Evolutionary conservation across 2,113 vertebrate genomes (phyloP), one percentile per base, ranked within the genome.

Genomic region (Pitta sordida): DNA sequence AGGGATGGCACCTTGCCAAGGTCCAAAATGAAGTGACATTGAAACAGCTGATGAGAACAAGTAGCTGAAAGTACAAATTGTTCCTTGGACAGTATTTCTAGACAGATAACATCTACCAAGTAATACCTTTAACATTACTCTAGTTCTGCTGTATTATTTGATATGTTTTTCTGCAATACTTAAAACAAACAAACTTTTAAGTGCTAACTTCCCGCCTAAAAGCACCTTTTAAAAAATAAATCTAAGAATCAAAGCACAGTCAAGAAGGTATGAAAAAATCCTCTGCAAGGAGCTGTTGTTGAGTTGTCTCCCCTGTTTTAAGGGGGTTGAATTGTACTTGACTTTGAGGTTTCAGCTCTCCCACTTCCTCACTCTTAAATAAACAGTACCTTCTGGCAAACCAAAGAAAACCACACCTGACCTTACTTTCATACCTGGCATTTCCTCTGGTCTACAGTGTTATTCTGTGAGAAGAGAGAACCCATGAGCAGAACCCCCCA

Each of bases 391-490:
- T 94, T 79, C 46, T 85, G 67, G 70, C 63, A 89, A 91, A 76
- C 68, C 29, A 79, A 80, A 84, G 70, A 89, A 93, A 94, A 89
- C 43, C 73, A 90, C 82, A 83, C 63, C 82, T 79, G 59, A 70
- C 26, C 53, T 84, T 89, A 51, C 30, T 67, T 70, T 92, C 65
- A 83, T 90, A 93, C 59, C 55, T 94, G 43, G 58, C 27, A 83
- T 77, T 96, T 87, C 51, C 30, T 91, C 36, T 74, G 19, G 19
- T 69, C 26, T 3, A 2, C 29, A 48, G 7, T 56, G 32, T 77
- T 69, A 62, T 90, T 87, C 79, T 88, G 64, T 56, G 62, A 92
- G 60, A 89, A 79, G 0, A 65, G 36, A 77, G 44, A 86, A 64
- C 6, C 7, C 62, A 29, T 3, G 12, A 46, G 16, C 37, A 90